Evolutionary conservation across 2,888 invertebrate species (phyloP).

Genomic region (Apamea crenata): DNA sequence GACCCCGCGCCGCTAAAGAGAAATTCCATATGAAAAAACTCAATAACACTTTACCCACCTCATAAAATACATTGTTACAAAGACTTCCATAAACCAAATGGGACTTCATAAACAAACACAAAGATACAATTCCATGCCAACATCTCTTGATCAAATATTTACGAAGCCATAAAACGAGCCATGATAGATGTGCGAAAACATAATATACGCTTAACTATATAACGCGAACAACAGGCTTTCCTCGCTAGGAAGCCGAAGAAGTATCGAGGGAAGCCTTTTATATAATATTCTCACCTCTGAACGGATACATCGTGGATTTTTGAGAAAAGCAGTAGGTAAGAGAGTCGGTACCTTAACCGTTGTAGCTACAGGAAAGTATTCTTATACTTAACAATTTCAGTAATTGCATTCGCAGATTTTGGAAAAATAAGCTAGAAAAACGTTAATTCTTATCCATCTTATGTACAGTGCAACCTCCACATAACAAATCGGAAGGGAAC

Average conservation of each 20-base stretch:
- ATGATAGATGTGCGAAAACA: constrained; percentile 46
- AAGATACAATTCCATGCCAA: constrained; percentile 20
- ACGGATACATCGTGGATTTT: constrained; percentile 1
- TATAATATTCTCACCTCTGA: constrained; percentile 58
- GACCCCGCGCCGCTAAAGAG: too few species aligned
- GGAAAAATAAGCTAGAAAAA: not conserved
- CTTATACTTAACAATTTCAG: not conserved
- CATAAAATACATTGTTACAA: not conserved
- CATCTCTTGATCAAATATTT: constrained; percentile 61
- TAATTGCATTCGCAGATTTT: not conserved
- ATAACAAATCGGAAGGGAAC: too few species aligned
- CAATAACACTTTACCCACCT: not conserved
- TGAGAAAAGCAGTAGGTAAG: not conserved
- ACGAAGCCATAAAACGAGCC: constrained; percentile 56
- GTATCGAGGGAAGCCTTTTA: constrained; percentile 69
- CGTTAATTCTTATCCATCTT: not conserved
- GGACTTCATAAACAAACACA: not conserved
- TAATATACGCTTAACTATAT: constrained; percentile 21
- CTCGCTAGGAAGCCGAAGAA: constrained; percentile 73
- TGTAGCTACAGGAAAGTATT: not conserved
- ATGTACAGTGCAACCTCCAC: too few species aligned
- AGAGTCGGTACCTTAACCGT: not conserved
- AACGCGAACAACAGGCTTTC: constrained; percentile 55
- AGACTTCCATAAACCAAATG: not conserved
- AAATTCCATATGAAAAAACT: not conserved